Conservation (phyloP, 2,113 vertebrate genomes). For the Pongo pygmaeus region DNA sequence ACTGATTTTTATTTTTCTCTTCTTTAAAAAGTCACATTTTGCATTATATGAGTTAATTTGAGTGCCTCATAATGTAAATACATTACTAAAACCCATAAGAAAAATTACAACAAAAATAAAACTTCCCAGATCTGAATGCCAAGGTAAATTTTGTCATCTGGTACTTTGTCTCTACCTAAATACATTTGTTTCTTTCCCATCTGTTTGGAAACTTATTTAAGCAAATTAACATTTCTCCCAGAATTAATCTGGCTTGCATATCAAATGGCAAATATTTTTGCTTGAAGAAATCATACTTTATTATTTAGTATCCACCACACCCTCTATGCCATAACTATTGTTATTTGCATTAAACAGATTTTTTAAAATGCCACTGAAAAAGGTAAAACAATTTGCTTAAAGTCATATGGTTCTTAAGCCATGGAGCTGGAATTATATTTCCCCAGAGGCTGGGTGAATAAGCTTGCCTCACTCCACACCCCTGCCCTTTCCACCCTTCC, state of each 20-base stretch:
- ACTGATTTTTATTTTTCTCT: conserved; percentile 2
- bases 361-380: not conserved
- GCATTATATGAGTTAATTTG: conserved; percentile 53
- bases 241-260: conserved; percentile 57
- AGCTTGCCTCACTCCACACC: not conserved
- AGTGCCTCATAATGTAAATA: conserved; percentile 45
- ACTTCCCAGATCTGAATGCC: conserved; percentile 36
- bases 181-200: conserved; percentile 73
- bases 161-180: conserved; percentile 70
- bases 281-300: conserved; percentile 54
- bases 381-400: not conserved
- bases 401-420: not conserved
- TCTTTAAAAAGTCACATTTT: conserved; percentile 45
- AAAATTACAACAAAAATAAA: conserved; percentile 62
- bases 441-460: not conserved
- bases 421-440: not conserved
- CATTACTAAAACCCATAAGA: conserved; percentile 42
- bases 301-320: not conserved
- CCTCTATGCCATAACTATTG: not conserved
- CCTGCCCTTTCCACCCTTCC: not conserved
- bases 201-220: conserved; percentile 71
- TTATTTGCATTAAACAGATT: not conserved
- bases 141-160: conserved; percentile 75
- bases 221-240: conserved; percentile 69
- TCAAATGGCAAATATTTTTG: conserved; percentile 61